Base-by-base conservation (phyloP, 2,888 invertebrate species). In the Fissipunctia ypsillon region DNA sequence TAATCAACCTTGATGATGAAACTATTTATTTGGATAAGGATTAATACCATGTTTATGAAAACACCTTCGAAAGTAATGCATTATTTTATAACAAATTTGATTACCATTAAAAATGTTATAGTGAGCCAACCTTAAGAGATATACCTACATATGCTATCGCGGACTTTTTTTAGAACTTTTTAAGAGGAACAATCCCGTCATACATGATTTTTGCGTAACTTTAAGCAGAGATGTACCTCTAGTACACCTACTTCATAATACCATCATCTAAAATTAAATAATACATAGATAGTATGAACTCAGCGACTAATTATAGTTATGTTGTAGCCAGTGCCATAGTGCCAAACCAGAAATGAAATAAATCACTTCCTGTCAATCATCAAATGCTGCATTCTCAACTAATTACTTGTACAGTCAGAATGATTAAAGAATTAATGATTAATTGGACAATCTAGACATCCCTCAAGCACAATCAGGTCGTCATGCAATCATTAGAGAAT, bases 301-400 rank as follows among this genome's bases (percentile, higher is more conserved):
- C 14, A 31, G n/a, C 25, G 68, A 70, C 22, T 14, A 22, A 57
- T 28, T 22, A n/a, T 16, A 61, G 22, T 2, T 19, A 31, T 45
- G 1, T 19, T 4, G 25, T 2, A 38, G 25, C 16, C 78, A 25
- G 69, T 61, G 70, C 48, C 79, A 84, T 70, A 25, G 69, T 61
- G 70, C 48, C 79, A 84, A 80, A 25, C 54, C 45, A 84, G 67
- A 73, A 65, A 59, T n/a, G n/a, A 22, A 67, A 64, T 79, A 50
- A 65, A 79, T 84, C 80, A 73, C 28, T 14, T n/a, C 31, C 0
- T 28, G 57, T 43, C 65, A 63, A 56, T 60, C 59, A 19, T 43
- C 31, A 6, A 12, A 10, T 4, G 43, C 25, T 43, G 66, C 67
- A 50, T 80, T 72, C 38, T 7, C 12, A 16, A 52, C 63, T 67